A percentile compares a stretch with the other conserved stretches of the same genome.
phyloP scores from a whole-genome alignment of 2,888 invertebrate genomes.

The Diabrotica balteata region DNA sequence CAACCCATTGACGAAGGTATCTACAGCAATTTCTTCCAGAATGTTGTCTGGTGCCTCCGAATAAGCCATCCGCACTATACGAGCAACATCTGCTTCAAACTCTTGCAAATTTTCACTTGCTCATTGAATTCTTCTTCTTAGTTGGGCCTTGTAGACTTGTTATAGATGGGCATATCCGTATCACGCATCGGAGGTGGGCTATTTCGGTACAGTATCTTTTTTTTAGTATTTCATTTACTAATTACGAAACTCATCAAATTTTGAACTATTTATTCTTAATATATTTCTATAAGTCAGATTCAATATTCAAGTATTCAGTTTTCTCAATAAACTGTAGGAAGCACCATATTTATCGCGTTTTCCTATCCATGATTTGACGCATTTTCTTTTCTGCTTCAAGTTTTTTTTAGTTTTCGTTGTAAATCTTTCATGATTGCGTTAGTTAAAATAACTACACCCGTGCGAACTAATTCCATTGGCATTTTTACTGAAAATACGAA shows the following conservation, averaged over 20 bases:
- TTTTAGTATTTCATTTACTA: too few relatives aligned
- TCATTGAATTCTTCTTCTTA: too few relatives aligned
- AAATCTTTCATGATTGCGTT: neutral
- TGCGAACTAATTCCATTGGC: neutral
- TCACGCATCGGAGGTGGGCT: too few relatives aligned
- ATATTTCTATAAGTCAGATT: neutral
- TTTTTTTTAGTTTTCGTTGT: conserved; percentile 3
- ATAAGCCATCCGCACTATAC: too few relatives aligned
- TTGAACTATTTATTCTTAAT: neutral
- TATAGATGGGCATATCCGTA: too few relatives aligned
- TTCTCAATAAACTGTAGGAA: conserved; percentile 9
- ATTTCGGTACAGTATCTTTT: too few relatives aligned
- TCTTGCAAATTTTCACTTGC: too few relatives aligned
- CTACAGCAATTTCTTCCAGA: too few relatives aligned
- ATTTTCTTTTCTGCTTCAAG: neutral
- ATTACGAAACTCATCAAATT: neutral
- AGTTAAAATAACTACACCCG: neutral
- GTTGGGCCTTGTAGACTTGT: too few relatives aligned
- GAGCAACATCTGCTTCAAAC: too few relatives aligned
- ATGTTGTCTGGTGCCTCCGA: too few relatives aligned
- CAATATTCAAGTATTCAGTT: conserved; percentile 6
- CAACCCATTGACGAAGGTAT: too few relatives aligned
- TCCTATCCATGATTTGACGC: conserved; percentile 6
- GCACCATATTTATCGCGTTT: conserved; percentile 13
- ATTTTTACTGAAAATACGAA: neutral